Percentiles rank a stretch among this genome's conserved stretches.
Conservation (phyloP, 2,888 invertebrate species). For the Unio pictorum region DNA sequence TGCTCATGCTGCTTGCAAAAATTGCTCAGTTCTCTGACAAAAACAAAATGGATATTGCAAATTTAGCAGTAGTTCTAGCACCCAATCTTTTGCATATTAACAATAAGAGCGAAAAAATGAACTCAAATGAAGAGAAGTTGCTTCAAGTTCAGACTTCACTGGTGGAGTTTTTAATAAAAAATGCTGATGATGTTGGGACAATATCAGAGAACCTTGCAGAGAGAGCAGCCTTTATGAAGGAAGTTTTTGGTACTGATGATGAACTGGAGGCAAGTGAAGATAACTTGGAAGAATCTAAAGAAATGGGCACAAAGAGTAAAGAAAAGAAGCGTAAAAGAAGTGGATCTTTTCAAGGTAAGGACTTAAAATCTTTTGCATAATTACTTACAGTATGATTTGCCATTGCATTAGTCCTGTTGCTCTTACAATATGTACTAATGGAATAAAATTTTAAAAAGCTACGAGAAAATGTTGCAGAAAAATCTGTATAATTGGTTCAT, state of each 20-base stretch:
- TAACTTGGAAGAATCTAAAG: slow-evolving; percentile 63
- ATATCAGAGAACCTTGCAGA: slow-evolving; percentile 78
- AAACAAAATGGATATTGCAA: slow-evolving; percentile 88
- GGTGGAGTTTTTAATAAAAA: slow-evolving; percentile 82
- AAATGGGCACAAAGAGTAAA: slow-evolving; percentile 72
- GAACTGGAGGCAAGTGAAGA: slow-evolving; percentile 62
- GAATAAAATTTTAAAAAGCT: no score
- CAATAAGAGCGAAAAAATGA: slow-evolving; percentile 64
- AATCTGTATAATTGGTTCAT: no score
- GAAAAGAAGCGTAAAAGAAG: slow-evolving; percentile 83
- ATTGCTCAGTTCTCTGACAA: slow-evolving; percentile 80
- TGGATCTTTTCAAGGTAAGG: slow-evolving; percentile 85
- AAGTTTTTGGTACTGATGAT: slow-evolving; percentile 60
- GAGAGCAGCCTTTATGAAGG: slow-evolving; percentile 58
- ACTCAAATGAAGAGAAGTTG: slow-evolving; percentile 59
- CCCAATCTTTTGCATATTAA: slow-evolving; percentile 89
- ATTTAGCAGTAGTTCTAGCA: slow-evolving; percentile 87
- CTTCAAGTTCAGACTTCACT: slow-evolving; percentile 67
- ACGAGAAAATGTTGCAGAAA: no score
- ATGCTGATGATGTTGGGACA: slow-evolving; percentile 83
- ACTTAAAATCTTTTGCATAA: background rate
- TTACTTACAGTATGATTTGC: no score
- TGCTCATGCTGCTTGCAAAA: slow-evolving; percentile 81
- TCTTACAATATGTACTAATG: no score
- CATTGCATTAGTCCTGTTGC: no score